Base-by-base conservation (phyloP, 2,113 vertebrate genomes). In the Nettapus auritus region DNA sequence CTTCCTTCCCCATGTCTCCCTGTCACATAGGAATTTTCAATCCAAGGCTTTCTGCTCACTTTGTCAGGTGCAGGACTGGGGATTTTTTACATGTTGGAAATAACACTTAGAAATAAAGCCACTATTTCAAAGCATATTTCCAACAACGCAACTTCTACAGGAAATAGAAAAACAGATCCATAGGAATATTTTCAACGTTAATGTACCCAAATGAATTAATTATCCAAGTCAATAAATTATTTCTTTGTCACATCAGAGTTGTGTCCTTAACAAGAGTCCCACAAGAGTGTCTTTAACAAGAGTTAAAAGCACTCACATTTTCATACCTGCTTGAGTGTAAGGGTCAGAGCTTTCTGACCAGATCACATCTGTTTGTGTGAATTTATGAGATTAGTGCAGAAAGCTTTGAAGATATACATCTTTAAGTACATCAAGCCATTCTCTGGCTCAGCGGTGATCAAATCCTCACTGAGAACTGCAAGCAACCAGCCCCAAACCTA, bases 41-140 rank as follows among this genome's bases (percentile, higher is more conserved):
- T 55, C 68, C 63, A 86, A 89, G 82, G 57, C 84, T 92, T 93
- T 70, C 94, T 91, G 55, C n/a, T 83, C 86, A 88, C 25, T 86
- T 75, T 17, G 42, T 82, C 73, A 25, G 69, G 31, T 36, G 17
- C 13, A 28, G 48, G 16, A 64, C 28, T 50, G 50, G 5, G 26
- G 14, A 31, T 36, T 67, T 63, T 48, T 84, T 71, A 63, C 36
- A 7, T 34, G 14, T 3, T 69, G 82, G 78, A 94, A 91, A 73
- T 52, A 46, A n/a, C 90, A 42, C 5, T 92, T 90, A 78, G 31
- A 87, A 86, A 88, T 20, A 52, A 44, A 90, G 69, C 1, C 1
- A 26, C 26, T 88, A n/a, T 70, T 94, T 89, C 50, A 79, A 91
- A 85, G 89, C 59, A 52, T 50, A 77, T 46, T 88, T 80, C 29